Evolutionary conservation across 2,888 invertebrate genomes (phyloP).

Genomic region (Neoscelio sp.): DNA sequence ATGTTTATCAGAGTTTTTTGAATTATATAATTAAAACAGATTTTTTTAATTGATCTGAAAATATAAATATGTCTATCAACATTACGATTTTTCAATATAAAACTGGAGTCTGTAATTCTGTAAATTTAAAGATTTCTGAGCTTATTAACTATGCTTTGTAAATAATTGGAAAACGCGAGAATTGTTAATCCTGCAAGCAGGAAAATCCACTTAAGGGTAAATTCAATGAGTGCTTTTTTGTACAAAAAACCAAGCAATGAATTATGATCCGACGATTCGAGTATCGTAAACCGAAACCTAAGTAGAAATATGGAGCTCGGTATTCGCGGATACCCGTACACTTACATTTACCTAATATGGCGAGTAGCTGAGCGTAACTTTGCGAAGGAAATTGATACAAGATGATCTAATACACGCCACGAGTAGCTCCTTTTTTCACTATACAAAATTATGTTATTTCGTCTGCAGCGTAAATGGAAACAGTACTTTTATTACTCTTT

Average conservation of each 20-base stretch:
- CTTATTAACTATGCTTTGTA: not conserved
- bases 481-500: not conserved
- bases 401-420: constrained; percentile 4
- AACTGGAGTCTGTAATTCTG: too few species aligned
- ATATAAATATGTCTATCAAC: too few species aligned
- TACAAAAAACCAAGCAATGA: not conserved
- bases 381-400: constrained; percentile 3
- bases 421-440: constrained; percentile 2
- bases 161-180: not conserved
- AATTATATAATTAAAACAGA: too few species aligned
- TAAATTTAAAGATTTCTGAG: too few species aligned
- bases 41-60: not conserved
- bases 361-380: not conserved
- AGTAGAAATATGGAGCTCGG: not conserved
- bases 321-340: not conserved
- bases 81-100: too few species aligned
- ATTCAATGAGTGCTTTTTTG: constrained; percentile 5
- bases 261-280: constrained; percentile 3
- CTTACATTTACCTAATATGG: not conserved
- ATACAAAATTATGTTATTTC: constrained; percentile 1
- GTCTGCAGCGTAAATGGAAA: not conserved
- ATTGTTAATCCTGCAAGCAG: constrained; percentile 1
- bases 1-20: too few species aligned
- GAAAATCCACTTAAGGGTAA: constrained; percentile 6
- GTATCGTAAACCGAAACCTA: not conserved